phyloP scores from a whole-genome alignment of 2,113 vertebrate genomes.

The Pygathrix nemaeus region DNA sequence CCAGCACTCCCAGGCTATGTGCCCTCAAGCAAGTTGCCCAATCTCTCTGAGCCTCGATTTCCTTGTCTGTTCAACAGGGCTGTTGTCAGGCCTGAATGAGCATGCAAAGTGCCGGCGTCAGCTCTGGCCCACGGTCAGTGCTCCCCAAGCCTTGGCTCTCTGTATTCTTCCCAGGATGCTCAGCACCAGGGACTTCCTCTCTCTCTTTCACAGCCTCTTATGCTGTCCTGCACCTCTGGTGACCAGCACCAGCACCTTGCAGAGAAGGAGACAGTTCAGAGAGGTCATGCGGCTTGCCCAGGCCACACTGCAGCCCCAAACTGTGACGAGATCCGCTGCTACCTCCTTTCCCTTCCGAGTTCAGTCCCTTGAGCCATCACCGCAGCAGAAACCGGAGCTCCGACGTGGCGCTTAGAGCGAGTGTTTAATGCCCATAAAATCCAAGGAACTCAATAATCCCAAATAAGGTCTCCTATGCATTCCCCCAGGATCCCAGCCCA shows the following conservation, averaged over 20 bases:
- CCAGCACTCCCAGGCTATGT: not conserved
- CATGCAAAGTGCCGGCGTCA: rapidly evolving
- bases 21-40: not conserved
- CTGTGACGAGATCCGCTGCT: rapidly evolving
- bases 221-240: too few relatives aligned
- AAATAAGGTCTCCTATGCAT: slow-evolving; percentile 58
- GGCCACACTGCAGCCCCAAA: not conserved
- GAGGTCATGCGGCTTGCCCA: rapidly evolving
- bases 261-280: not conserved
- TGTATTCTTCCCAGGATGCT: too few relatives aligned
- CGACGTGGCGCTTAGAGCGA: rapidly evolving
- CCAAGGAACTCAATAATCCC: slow-evolving; percentile 11
- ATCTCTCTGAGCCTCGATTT: not conserved
- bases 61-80: not conserved
- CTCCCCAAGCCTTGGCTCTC: rapidly evolving
- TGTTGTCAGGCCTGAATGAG: rapidly evolving
- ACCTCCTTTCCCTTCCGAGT: too few relatives aligned
- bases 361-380: not conserved
- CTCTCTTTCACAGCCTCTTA: not conserved
- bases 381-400: not conserved
- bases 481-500: slow-evolving; percentile 33
- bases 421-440: not conserved
- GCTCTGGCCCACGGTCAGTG: rapidly evolving
- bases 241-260: not conserved
- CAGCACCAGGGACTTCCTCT: not conserved